Conservation (phyloP, 2,888 invertebrate species). For the Eulithis prunata region DNA sequence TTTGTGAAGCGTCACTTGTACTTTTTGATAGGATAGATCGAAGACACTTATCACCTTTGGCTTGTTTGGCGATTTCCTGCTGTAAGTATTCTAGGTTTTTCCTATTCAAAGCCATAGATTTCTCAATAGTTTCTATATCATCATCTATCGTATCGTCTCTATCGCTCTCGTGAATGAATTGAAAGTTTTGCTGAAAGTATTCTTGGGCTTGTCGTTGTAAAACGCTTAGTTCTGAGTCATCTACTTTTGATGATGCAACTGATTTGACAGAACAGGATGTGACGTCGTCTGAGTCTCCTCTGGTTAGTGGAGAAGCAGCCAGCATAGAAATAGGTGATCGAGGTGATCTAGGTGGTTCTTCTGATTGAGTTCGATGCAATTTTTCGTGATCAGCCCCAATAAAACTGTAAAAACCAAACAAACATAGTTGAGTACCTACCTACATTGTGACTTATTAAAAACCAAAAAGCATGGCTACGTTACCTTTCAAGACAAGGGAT, state of each 20-base stretch:
- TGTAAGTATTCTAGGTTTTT: constrained; percentile 80
- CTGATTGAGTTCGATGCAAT: constrained; percentile 92
- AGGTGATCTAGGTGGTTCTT: constrained; percentile 92
- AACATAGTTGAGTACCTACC: neutral
- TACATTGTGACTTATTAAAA: too few relatives aligned
- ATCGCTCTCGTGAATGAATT: constrained; percentile 82
- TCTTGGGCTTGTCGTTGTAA: constrained; percentile 77
- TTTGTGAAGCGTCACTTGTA: constrained; percentile 76
- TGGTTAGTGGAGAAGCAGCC: constrained; percentile 76
- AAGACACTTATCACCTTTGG: constrained; percentile 68
- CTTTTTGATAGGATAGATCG: constrained; percentile 77
- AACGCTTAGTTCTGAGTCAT: constrained; percentile 73
- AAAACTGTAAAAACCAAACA: constrained; percentile 54
- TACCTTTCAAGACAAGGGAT: constrained; percentile 71
- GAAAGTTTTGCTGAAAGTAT: constrained; percentile 82
- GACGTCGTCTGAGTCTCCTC: constrained; percentile 76
- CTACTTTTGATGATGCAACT: constrained; percentile 71
- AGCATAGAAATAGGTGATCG: constrained; percentile 81
- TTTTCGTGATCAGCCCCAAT: constrained; percentile 87
- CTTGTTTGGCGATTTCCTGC: constrained; percentile 81
- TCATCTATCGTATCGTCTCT: constrained; percentile 81
- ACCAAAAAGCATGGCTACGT: neutral
- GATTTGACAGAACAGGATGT: constrained; percentile 76
- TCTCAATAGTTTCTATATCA: constrained; percentile 80
- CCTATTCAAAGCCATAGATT: constrained; percentile 81